Conservation (phyloP, 2,888 invertebrate species). For the Pyrochroa serraticornis region DNA sequence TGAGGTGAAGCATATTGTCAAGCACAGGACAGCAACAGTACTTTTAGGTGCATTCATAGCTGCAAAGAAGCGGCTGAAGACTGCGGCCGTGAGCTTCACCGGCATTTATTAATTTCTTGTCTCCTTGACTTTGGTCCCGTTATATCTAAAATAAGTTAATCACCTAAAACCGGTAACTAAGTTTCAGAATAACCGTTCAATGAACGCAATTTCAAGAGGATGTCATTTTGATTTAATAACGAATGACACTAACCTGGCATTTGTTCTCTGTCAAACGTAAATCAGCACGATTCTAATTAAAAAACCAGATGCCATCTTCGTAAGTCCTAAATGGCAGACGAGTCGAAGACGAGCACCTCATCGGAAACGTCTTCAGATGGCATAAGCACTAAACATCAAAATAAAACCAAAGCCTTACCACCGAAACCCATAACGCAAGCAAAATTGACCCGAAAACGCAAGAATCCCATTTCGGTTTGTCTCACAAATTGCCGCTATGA, state of each 20-base stretch:
- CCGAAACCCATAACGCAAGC: slow-evolving; percentile 9
- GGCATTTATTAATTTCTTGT: not conserved
- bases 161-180: too few relatives aligned
- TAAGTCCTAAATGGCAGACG: slow-evolving; percentile 17
- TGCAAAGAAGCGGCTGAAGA: not conserved
- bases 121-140: slow-evolving; percentile 9
- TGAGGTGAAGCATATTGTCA: too few relatives aligned
- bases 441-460: slow-evolving; percentile 34
- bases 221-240: too few relatives aligned
- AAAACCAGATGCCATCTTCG: slow-evolving; percentile 11
- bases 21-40: too few relatives aligned
- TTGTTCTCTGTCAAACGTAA: too few relatives aligned
- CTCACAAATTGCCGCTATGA: slow-evolving; percentile 76
- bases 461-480: slow-evolving; percentile 64
- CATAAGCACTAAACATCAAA: slow-evolving; percentile 19
- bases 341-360: slow-evolving; percentile 20
- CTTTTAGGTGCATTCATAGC: too few relatives aligned
- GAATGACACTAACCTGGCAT: too few relatives aligned
- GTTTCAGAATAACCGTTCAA: too few relatives aligned
- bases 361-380: slow-evolving; percentile 26
- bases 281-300: not conserved
- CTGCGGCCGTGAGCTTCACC: not conserved
- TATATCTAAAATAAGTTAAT: too few relatives aligned
- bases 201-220: too few relatives aligned
- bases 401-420: slow-evolving; percentile 19